A percentile compares a stretch with the other conserved stretches of the same genome.
These are phyloP conservation scores for Drosophila rubida DNA, from an alignment of 2,888 invertebrate species.

Conservation along the genomic window DNA sequence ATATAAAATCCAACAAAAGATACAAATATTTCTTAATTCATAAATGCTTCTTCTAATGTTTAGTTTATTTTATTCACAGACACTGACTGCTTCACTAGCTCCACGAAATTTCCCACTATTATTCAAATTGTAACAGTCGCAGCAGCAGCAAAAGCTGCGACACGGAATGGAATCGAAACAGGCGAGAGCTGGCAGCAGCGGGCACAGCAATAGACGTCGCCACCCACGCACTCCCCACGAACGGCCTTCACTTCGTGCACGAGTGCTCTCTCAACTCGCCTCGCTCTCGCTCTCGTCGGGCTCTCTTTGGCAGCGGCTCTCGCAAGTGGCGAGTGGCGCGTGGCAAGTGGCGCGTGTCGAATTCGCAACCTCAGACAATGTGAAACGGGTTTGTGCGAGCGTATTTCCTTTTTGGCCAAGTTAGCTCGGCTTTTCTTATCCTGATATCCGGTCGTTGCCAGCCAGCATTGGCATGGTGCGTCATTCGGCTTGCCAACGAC, in stretches of 20 bases:
- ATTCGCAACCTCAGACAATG: slow-evolving; percentile 67
- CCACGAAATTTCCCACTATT: slow-evolving; percentile 59
- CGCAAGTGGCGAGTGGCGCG: not conserved
- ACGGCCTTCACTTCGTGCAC: slow-evolving; percentile 42
- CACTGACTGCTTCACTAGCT: not conserved
- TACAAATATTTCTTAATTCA: too few relatives aligned
- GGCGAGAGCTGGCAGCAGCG: not conserved
- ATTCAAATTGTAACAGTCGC: slow-evolving; percentile 26
- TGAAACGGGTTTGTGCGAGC: slow-evolving; percentile 64
- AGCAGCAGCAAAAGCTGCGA: slow-evolving; percentile 9
- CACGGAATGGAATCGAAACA: slow-evolving; percentile 62
- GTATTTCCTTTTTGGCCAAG: slow-evolving; percentile 50
- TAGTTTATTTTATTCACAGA: not conserved
- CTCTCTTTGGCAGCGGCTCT: slow-evolving; percentile 1
- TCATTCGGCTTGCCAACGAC: slow-evolving; percentile 34
- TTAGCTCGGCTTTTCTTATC: slow-evolving; percentile 64
- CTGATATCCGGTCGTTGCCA: slow-evolving; percentile 62
- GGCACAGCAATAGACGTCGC: not conserved
- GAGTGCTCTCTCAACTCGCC: not conserved
- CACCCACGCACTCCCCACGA: slow-evolving; percentile 11
- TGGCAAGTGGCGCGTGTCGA: not conserved
- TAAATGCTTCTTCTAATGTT: not conserved
- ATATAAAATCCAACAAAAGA: too few relatives aligned
- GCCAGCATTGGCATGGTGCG: slow-evolving; percentile 25
- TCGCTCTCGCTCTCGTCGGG: slow-evolving; percentile 14